Evolutionary conservation across 2,888 invertebrate genomes (phyloP).

Genomic region (Platycheirus rosarum): DNA sequence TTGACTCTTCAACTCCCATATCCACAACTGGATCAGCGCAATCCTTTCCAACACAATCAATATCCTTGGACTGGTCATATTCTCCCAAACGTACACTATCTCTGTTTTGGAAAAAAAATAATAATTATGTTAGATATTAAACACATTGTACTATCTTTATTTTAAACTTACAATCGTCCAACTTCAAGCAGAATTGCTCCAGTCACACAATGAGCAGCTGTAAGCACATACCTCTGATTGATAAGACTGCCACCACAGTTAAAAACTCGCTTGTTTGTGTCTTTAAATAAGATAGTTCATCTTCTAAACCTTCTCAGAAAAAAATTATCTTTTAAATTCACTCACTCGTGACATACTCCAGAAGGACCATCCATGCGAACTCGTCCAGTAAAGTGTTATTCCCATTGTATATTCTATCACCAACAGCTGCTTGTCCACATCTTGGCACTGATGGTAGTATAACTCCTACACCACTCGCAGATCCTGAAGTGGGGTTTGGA

Average conservation of each 20-base stretch:
- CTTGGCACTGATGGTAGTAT: conserved; percentile 78
- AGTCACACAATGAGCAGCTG: conserved; percentile 86
- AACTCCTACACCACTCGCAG: conserved; percentile 74
- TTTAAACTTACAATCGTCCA: conserved; percentile 84
- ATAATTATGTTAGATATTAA: too few relatives aligned
- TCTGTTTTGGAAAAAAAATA: conserved; percentile 57
- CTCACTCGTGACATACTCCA: conserved; percentile 87
- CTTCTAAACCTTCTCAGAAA: neutral
- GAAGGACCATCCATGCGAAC: conserved; percentile 87
- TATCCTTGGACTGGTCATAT: conserved; percentile 78
- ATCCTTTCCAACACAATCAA: conserved; percentile 82
- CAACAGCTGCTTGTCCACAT: conserved; percentile 79
- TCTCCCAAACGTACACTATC: conserved; percentile 80
- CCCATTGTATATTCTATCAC: conserved; percentile 86
- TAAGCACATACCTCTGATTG: conserved; percentile 85
- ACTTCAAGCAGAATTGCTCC: conserved; percentile 83
- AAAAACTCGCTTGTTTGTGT: conserved; percentile 74
- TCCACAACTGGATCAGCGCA: conserved; percentile 86
- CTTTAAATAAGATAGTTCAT: conserved; percentile 65
- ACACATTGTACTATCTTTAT: too few relatives aligned
- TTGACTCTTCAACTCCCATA: conserved; percentile 85
- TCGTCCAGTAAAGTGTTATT: conserved; percentile 85
- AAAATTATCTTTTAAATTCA: conserved; percentile 29
- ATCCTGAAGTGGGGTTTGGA: conserved; percentile 15
- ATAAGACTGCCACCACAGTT: conserved; percentile 90